Base-by-base conservation (phyloP, 2,113 vertebrate genomes). In the Tyrannus savana region DNA sequence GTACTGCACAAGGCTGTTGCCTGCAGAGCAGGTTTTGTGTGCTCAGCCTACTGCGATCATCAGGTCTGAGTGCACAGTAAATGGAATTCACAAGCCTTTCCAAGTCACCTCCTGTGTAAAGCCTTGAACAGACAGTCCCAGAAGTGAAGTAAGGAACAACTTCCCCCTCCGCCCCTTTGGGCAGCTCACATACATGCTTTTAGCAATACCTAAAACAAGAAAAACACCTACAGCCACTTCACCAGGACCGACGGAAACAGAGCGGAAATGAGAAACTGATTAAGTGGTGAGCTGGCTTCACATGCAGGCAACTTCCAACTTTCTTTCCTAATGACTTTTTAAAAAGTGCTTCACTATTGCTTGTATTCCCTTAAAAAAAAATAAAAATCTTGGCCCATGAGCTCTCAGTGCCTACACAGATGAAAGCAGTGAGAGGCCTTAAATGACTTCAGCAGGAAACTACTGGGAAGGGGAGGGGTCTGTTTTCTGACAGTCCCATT, bases 401-500 rank as follows among this genome's bases (percentile, higher is more conserved):
- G n/a, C 46, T 58, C 63, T 68, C n/a, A 50, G 83, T 95, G 91
- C 78, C 74, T 89, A 82, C 87, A 93, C 93, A 89, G 89, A 94
- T 95, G 96, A 97, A 94, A 96, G 93, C 85, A 90, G 74, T 66
- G 88, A 96, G 93, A 96, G 92, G 92, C 87, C 95, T 91, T 97
- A 95, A 93, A 92, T 97, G 75, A 94, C 88, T 94, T 81, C 94
- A 97, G 97, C 95, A 94, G 95, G 77, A 94, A 97, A 96, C 83
- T 75, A 95, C 93, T 94, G 93, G 90, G 94, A 90, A 76, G 76
- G 94, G 96, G 97, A 93, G 97, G 86, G 94, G 96, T 95, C 86
- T 96, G 91, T 82, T 95, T 96, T 96, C 95, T 93, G 90, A 97
- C 93, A 97, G 93, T 92, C 84, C 96, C 94, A 95, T 92, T 86